Conservation (phyloP, 64 coral and sea anemone species). For the Trachythela sp. region DNA sequence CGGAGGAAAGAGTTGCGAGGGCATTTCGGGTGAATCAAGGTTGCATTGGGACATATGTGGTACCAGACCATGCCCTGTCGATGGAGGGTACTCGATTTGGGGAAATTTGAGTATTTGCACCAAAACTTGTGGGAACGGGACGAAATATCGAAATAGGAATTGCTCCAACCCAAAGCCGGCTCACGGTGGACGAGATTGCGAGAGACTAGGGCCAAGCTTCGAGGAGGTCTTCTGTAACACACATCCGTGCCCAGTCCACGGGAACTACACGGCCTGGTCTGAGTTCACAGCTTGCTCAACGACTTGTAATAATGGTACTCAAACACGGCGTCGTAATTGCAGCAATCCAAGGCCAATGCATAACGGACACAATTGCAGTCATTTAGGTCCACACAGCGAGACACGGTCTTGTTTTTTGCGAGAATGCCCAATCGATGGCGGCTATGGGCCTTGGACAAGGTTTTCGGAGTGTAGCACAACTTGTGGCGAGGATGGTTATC, state of each 20-base stretch:
- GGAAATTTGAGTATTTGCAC: neutral
- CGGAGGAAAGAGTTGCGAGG: conserved; percentile 36
- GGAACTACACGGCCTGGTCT: conserved; percentile 27
- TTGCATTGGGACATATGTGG: neutral
- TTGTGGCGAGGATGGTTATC: neutral
- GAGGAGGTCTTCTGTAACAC: neutral
- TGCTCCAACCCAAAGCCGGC: neutral
- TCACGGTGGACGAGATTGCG: neutral
- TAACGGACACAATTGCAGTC: neutral
- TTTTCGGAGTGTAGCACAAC: neutral
- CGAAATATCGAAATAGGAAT: neutral
- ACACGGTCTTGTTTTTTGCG: neutral
- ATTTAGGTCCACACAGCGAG: neutral
- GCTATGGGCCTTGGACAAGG: neutral
- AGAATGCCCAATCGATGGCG: neutral
- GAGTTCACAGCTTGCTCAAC: neutral
- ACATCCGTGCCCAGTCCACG: conserved; percentile 20
- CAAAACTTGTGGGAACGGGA: neutral
- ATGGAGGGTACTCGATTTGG: neutral
- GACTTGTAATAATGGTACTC: conserved; percentile 21
- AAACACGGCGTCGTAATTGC: neutral
- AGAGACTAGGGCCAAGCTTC: neutral
- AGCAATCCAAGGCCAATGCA: neutral
- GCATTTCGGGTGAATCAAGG: neutral
- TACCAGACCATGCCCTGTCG: conserved; percentile 26